phyloP scores from a whole-genome alignment of 2,888 invertebrate species.

The Dynastes hyllus region DNA sequence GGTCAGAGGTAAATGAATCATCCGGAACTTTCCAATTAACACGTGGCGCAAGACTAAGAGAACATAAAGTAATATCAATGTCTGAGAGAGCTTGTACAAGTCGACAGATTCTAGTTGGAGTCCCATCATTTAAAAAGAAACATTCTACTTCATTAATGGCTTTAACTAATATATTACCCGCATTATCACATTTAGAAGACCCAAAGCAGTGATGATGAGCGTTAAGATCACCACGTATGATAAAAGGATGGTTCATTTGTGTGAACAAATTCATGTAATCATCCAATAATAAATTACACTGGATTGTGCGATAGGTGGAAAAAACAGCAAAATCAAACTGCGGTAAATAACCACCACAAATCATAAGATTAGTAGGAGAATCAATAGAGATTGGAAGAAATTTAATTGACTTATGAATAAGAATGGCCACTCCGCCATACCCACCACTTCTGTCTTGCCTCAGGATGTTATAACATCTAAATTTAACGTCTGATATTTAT shows the following conservation, averaged over 20 bases:
- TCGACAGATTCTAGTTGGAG: not conserved
- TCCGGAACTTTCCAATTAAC: not conserved
- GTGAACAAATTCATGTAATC: not conserved
- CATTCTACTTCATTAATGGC: not conserved
- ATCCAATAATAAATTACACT: not conserved
- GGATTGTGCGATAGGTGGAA: not conserved
- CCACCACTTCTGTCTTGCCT: too few relatives aligned
- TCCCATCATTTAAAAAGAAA: slow-evolving; percentile 15
- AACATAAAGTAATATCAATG: not conserved
- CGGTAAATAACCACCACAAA: not conserved
- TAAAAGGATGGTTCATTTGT: slow-evolving; percentile 1
- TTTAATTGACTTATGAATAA: too few relatives aligned
- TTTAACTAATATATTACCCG: slow-evolving; percentile 21
- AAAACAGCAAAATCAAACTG: not conserved
- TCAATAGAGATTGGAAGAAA: too few relatives aligned
- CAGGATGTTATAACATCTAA: too few relatives aligned
- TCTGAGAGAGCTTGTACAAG: not conserved
- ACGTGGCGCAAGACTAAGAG: not conserved
- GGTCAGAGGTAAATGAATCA: not conserved
- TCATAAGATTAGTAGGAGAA: too few relatives aligned
- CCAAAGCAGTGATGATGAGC: slow-evolving; percentile 15
- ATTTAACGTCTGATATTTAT: too few relatives aligned
- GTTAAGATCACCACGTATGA: slow-evolving; percentile 31
- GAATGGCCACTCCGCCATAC: too few relatives aligned
- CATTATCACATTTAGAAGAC: slow-evolving; percentile 17